These are phyloP conservation scores for Yponomeuta sedellus DNA, from an alignment of 2,888 invertebrate genomes.

Conservation along the genomic window DNA sequence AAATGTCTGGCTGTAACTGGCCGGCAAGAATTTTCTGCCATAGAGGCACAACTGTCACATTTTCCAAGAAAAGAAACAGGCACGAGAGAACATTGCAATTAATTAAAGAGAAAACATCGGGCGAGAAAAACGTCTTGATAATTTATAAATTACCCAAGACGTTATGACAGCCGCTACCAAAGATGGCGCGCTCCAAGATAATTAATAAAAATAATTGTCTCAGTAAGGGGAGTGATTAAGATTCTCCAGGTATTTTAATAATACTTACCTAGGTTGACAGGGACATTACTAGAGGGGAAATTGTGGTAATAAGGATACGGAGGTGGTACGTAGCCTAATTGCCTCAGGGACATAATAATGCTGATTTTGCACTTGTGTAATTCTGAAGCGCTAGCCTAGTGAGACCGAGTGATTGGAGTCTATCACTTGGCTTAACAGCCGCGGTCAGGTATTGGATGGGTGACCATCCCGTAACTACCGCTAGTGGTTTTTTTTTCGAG, in stretches of 20 bases:
- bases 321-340: not conserved
- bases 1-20: too few relatives aligned
- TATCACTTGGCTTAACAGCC: too few relatives aligned
- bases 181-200: conserved; percentile 16
- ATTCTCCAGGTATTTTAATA: conserved; percentile 24
- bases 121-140: not conserved
- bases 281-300: not conserved
- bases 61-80: not conserved
- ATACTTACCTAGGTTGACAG: conserved; percentile 14
- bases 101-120: not conserved
- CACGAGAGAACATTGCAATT: not conserved
- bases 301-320: conserved; percentile 11
- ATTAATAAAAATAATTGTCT: conserved; percentile 28
- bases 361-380: too few relatives aligned
- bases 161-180: not conserved
- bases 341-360: not conserved
- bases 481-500: too few relatives aligned
- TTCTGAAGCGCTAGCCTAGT: too few relatives aligned
- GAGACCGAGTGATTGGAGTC: too few relatives aligned
- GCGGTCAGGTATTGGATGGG: too few relatives aligned
- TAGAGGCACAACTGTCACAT: too few relatives aligned
- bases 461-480: too few relatives aligned
- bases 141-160: not conserved
- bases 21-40: too few relatives aligned
- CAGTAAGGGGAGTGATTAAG: conserved; percentile 23